These are phyloP conservation scores for Danio choprae DNA, from an alignment of 2,797 vertebrate genomes.

Conservation along the genomic window DNA sequence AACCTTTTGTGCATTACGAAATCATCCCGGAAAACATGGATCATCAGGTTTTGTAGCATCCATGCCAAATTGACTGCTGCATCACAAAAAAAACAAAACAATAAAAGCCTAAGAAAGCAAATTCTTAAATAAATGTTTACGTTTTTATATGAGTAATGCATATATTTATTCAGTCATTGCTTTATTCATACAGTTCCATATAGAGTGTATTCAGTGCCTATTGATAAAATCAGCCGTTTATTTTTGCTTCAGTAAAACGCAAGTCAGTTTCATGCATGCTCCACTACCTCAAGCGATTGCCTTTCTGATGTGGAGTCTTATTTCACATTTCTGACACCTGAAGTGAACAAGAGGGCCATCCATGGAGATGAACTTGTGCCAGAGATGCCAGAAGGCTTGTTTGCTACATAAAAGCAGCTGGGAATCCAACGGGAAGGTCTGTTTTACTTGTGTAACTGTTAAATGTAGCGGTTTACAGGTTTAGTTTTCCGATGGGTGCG, in stretches of 20 bases:
- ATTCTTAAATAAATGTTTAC: no score
- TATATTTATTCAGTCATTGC: no score
- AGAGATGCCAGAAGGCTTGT: constrained; percentile 33
- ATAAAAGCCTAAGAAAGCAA: no score
- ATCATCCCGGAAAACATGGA: background rate
- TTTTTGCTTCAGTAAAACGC: background rate
- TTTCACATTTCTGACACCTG: constrained; percentile 32
- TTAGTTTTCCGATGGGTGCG: constrained; percentile 20
- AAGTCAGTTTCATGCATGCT: background rate
- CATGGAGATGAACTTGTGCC: background rate
- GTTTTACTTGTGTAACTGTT: constrained; percentile 43
- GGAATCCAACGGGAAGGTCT: constrained; percentile 30
- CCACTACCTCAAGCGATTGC: background rate
- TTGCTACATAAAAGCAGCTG: constrained; percentile 37
- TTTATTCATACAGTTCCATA: background rate
- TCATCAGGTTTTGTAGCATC: background rate
- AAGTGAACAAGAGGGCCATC: background rate
- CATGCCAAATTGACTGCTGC: background rate
- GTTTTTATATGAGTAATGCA: no score
- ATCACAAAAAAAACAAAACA: background rate
- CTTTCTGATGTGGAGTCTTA: constrained; percentile 6
- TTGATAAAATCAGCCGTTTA: background rate
- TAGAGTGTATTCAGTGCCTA: background rate
- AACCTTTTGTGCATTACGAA: no score
- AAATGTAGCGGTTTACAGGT: constrained; percentile 30